Evolutionary conservation across 2,797 vertebrate species (phyloP).

Genomic region (Halcyon badia): DNA sequence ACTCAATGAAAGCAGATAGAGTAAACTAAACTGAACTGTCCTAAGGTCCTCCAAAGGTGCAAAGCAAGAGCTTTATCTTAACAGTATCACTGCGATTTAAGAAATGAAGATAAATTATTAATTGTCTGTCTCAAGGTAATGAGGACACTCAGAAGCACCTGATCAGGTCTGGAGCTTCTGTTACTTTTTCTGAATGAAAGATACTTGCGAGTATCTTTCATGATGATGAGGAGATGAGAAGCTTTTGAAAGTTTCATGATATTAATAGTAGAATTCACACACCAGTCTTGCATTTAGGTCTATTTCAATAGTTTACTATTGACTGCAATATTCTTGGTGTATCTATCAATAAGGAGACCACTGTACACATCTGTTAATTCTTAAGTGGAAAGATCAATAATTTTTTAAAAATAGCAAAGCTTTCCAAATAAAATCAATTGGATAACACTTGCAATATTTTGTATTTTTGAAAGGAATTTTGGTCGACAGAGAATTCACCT

Average conservation of each 20-base stretch:
- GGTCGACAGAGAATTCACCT: neutral
- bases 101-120: neutral
- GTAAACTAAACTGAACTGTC: neutral
- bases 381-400: neutral
- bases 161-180: neutral
- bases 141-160: neutral
- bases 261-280: neutral
- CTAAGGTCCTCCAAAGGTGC: neutral
- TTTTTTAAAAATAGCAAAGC: neutral
- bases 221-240: neutral
- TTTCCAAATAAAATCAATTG: neutral
- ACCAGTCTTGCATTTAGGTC: neutral
- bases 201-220: neutral
- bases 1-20: neutral
- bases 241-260: neutral
- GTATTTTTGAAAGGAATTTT: neutral
- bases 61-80: neutral
- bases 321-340: neutral
- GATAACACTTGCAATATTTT: neutral
- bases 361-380: rapidly evolving
- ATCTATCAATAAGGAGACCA: neutral
- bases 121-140: neutral
- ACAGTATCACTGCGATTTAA: neutral
- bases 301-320: neutral
- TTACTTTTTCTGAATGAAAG: neutral